Base-by-base conservation (phyloP, 2,888 invertebrate species). In the Apotomis betuletana region DNA sequence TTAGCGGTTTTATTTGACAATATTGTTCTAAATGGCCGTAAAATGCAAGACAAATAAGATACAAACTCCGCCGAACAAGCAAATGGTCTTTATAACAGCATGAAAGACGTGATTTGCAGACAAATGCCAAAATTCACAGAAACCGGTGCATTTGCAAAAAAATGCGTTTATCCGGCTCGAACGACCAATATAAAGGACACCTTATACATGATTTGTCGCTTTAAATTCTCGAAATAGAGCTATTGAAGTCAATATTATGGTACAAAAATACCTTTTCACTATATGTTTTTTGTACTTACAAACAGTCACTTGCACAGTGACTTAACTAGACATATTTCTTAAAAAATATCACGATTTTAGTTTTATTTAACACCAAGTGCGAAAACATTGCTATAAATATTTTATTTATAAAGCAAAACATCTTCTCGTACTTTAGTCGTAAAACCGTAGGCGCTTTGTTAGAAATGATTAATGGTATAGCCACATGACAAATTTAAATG, bases 151-250 rank as follows among this genome's bases (percentile, higher is more conserved):
- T 62, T 67, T 57, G 41, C 52, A 52, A 44, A 70, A 65, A 65
- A 64, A 59, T 70, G 44, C 70, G 59, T 36, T 69, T 59, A 64
- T 70, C 60, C 54, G 54, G 54, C 54, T 55, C 54, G 36, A 65
- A 65, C 55, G 60, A 67, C 59, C 59, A 13, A 59, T 55, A 62
- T 15, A 6, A 46, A 10, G n/a, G 13, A 6, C n/a, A 61, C 27
- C 61, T 69, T 60, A 41, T 41, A 60, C 60, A 67, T 67, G 67
- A 67, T 67, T 67, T 67, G 67, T 52, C 59, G 52, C 60, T 67
- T 67, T 60, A 52, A 59, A 67, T 60, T 67, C 67, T 67, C 52
- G 41, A 52, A 4, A 67, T 60, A 67, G 13, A n/a, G 13, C 6
- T 3, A 15, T 41, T 44, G 41, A 51, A 51, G 58, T 52, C 67